Percentiles rank a stretch among this genome's conserved stretches.
These are phyloP conservation scores for Chelmon rostratus DNA, from an alignment of 2,797 vertebrate genomes.

Conservation along the genomic window DNA sequence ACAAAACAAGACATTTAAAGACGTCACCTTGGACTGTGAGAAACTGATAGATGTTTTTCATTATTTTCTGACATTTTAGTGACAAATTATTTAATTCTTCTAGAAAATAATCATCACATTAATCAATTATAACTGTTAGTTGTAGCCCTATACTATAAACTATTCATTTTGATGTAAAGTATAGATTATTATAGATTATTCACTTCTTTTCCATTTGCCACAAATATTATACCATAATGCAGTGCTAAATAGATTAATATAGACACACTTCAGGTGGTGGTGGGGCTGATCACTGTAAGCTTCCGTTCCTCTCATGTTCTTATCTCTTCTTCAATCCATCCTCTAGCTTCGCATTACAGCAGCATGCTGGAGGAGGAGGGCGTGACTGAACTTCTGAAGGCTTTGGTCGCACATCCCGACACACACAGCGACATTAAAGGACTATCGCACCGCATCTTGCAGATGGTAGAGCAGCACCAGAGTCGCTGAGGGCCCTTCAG, in stretches of 20 bases:
- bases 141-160: neutral
- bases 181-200: neutral
- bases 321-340: conserved; percentile 11
- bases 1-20: too few species aligned
- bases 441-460: conserved; percentile 88
- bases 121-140: neutral
- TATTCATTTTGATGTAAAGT: neutral
- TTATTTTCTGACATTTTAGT: too few species aligned
- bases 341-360: conserved; percentile 90
- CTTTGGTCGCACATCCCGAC: conserved; percentile 88
- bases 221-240: neutral
- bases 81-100: neutral
- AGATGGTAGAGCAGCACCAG: conserved; percentile 86
- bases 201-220: neutral
- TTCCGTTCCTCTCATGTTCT: conserved; percentile 17
- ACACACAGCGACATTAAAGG: conserved; percentile 89
- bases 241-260: too few species aligned
- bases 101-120: neutral
- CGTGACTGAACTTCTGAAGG: conserved; percentile 88
- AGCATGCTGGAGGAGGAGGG: conserved; percentile 92
- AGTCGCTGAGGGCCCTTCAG: conserved; percentile 67
- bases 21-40: neutral
- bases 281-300: neutral
- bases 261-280: neutral
- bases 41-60: too few species aligned